Evolutionary conservation across 2,113 vertebrate species (phyloP).

Genomic region (Hydrolagus affinis): DNA sequence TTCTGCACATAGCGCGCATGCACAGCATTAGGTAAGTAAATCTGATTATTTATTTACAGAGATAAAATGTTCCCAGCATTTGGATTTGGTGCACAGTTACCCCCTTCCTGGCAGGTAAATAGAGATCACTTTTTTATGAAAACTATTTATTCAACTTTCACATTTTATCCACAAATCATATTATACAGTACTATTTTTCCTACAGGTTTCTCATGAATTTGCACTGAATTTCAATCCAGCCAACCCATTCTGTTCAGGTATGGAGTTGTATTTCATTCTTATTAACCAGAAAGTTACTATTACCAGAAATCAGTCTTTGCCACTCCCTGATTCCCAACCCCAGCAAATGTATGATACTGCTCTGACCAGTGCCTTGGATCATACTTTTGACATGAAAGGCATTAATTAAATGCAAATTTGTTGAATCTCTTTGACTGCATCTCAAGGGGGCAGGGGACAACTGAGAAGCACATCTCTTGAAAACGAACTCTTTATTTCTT

Average conservation of each 20-base stretch:
- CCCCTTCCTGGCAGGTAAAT: conserved; percentile 84
- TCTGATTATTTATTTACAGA: conserved; percentile 50
- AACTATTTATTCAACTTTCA: neutral
- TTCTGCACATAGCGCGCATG: no score
- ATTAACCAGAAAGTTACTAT: no score
- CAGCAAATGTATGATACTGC: no score
- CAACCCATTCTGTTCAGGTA: conserved; percentile 83
- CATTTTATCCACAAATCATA: neutral
- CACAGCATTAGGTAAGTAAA: neutral
- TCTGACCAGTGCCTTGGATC: no score
- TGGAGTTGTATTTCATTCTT: conserved; percentile 38
- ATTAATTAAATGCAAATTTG: no score
- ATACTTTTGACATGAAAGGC: no score
- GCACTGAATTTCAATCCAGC: conserved; percentile 84
- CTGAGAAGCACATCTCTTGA: no score
- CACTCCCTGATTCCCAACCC: no score
- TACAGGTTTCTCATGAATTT: conserved; percentile 91
- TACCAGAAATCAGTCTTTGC: no score
- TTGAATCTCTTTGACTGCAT: no score
- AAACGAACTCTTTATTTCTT: no score
- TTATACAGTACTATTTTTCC: conserved; percentile 26
- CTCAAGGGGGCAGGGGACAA: no score
- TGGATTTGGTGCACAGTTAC: conserved; percentile 91
- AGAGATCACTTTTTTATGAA: neutral
- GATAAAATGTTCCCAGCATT: conserved; percentile 98